phyloP scores from a whole-genome alignment of 1,140 invertebrate genomes.

The Oreohelix idahoensis region DNA sequence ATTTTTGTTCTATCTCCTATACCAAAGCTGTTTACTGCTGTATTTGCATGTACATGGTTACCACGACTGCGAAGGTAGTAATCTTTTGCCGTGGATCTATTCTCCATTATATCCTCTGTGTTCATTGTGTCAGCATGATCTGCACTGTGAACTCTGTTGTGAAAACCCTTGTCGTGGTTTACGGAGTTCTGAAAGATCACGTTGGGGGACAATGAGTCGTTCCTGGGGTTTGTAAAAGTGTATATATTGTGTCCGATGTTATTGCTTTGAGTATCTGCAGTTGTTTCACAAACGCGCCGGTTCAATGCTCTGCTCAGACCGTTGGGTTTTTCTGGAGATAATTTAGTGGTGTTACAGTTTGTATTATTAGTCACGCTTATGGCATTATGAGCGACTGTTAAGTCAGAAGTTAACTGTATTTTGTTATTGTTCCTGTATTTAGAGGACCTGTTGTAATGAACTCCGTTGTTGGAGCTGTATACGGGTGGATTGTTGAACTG shows the following conservation, averaged over 20 bases:
- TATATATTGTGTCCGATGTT: background rate
- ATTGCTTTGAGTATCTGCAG: background rate
- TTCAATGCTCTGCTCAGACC: background rate
- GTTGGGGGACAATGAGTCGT: background rate
- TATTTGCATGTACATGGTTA: background rate
- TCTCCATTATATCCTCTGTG: background rate
- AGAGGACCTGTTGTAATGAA: too few relatives aligned
- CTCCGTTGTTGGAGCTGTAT: too few relatives aligned
- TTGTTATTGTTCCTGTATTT: too few relatives aligned
- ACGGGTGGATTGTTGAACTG: too few relatives aligned
- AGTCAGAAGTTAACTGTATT: too few relatives aligned
- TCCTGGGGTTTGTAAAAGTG: background rate
- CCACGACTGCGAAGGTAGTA: background rate
- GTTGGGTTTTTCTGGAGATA: background rate
- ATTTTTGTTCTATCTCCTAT: constrained; percentile 16
- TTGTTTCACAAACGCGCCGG: background rate
- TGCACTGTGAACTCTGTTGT: background rate
- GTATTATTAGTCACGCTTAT: too few relatives aligned
- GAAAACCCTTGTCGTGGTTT: background rate
- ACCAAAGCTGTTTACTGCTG: background rate
- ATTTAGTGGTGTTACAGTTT: background rate
- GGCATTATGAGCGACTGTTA: too few relatives aligned
- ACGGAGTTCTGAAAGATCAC: background rate
- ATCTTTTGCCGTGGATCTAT: background rate
- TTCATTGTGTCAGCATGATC: background rate